Percentiles rank a stretch among this genome's conserved stretches.
phyloP scores from a whole-genome alignment of 2,113 vertebrate genomes.

The Archilochus colubris region DNA sequence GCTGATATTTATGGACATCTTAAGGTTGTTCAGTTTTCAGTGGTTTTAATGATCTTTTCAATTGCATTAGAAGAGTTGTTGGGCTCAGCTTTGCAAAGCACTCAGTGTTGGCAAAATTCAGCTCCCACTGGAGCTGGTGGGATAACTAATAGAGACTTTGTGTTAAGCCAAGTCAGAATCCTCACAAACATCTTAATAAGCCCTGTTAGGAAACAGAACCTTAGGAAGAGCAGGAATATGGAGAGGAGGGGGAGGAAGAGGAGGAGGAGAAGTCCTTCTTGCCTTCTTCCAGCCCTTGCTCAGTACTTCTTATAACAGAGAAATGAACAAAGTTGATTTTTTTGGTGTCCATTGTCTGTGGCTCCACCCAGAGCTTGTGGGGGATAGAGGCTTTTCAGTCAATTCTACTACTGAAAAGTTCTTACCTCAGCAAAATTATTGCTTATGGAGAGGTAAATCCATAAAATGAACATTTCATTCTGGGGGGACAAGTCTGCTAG shows the following conservation, averaged over 20 bases:
- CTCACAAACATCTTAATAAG: neutral
- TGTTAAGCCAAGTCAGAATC: neutral
- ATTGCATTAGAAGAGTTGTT: neutral
- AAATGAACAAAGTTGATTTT: neutral
- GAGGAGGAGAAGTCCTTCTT: neutral
- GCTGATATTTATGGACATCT: neutral
- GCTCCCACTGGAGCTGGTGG: neutral
- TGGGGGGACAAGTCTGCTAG: neutral
- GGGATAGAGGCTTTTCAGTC: neutral
- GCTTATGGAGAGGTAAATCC: neutral
- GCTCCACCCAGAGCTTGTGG: neutral
- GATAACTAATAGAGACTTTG: neutral
- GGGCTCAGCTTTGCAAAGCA: neutral
- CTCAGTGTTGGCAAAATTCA: neutral
- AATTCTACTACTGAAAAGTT: neutral
- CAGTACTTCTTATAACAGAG: neutral
- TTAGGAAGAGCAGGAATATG: neutral
- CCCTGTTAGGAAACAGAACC: neutral
- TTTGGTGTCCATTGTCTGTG: neutral
- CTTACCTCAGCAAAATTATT: neutral
- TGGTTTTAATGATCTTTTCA: neutral
- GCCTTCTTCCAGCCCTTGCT: neutral
- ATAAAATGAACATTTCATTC: neutral
- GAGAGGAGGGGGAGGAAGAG: neutral
- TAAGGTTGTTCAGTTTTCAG: neutral